These are phyloP conservation scores for Cassiopea xamachana DNA, from an alignment of 30 jellyfish, hydroid and myxozoan species.

Conservation along the genomic window DNA sequence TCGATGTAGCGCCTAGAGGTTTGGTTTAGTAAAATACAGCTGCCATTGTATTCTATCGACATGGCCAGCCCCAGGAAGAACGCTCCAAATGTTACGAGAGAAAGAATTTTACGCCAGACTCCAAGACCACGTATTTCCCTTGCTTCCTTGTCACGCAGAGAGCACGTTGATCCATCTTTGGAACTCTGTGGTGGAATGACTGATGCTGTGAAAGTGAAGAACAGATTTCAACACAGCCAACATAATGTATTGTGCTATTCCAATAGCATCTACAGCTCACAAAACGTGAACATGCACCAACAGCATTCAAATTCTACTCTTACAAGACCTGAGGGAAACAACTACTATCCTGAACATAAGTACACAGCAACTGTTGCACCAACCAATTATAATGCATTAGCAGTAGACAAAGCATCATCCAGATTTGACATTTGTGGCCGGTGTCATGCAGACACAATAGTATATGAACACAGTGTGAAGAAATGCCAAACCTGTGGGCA, in stretches of 20 bases:
- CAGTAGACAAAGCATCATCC: not conserved
- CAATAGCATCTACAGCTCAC: not conserved
- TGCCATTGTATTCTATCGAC: not conserved
- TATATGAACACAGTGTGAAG: not conserved
- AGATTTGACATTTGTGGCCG: not conserved
- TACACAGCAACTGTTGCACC: not conserved
- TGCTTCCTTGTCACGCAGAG: not conserved
- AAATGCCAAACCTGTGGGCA: slow-evolving; percentile 30
- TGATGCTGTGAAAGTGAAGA: slow-evolving; percentile 26
- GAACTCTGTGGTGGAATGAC: not conserved
- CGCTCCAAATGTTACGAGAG: slow-evolving; percentile 6
- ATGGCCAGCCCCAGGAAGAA: not conserved
- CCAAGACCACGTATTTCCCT: slow-evolving; percentile 41
- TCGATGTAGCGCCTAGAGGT: no score
- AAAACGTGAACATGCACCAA: not conserved
- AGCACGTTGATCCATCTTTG: not conserved
- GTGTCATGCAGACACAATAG: slow-evolving; percentile 19
- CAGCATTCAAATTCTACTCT: not conserved
- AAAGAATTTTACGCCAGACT: slow-evolving; percentile 31
- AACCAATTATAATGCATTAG: not conserved
- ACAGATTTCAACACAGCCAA: slow-evolving; percentile 54
- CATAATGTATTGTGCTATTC: slow-evolving; percentile 20
- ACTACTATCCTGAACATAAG: not conserved
- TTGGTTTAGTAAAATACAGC: not conserved
- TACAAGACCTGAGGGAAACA: not conserved